These are phyloP conservation scores for Leptothorax acervorum DNA, from an alignment of 2,888 invertebrate species.

Conservation along the genomic window DNA sequence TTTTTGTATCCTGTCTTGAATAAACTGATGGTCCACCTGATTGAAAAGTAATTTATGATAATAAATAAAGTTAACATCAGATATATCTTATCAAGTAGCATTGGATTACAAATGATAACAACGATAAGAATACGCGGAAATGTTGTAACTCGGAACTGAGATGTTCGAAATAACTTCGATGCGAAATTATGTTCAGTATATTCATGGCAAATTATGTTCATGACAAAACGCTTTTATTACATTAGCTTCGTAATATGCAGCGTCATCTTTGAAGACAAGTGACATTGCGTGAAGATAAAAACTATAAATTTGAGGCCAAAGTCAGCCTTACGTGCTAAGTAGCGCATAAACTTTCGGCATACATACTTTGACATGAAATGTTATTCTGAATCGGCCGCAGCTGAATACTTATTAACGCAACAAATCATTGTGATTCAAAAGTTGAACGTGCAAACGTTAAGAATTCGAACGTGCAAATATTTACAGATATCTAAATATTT, in stretches of 20 bases:
- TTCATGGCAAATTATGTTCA: no score
- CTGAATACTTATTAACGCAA: neutral
- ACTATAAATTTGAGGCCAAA: neutral
- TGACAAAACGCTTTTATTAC: neutral
- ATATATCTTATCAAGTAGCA: neutral
- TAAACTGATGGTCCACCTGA: slow-evolving; percentile 92
- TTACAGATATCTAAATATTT: neutral
- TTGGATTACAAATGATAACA: neutral
- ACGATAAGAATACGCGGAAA: neutral
- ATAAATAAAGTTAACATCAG: neutral
- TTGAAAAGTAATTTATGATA: neutral
- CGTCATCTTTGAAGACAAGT: slow-evolving; percentile 1
- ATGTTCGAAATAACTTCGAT: neutral
- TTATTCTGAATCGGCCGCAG: neutral
- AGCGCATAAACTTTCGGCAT: neutral
- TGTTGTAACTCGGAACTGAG: neutral
- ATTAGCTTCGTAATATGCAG: neutral
- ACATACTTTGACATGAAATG: neutral
- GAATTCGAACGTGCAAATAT: neutral
- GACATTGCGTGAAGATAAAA: slow-evolving; percentile 21
- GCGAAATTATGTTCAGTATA: neutral
- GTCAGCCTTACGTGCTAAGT: neutral
- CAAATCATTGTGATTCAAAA: neutral
- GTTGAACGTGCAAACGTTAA: neutral
- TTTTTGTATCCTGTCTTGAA: slow-evolving; percentile 92